Evolutionary conservation across 2,797 vertebrate genomes (phyloP), one percentile per base, ranked within the genome.

Genomic region (Sphaeramia orbicularis): DNA sequence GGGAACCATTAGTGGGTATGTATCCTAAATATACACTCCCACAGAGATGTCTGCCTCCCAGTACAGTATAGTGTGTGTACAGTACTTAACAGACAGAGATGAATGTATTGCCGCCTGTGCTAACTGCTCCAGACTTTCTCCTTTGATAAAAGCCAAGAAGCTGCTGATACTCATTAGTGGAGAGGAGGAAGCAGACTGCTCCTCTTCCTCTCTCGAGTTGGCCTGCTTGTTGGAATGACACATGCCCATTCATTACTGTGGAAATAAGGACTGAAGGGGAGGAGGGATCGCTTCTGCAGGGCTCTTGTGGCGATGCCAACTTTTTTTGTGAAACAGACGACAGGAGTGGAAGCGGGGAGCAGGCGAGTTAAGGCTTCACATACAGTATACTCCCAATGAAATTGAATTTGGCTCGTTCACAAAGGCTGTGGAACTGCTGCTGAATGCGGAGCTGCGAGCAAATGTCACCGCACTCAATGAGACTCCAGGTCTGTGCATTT

Each of bases 101-200:
- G 48, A 57, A 53, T 42, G 37, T 14, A 35, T 40, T 0, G 1
- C 55, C 13, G 49, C 18, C 10, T 21, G 36, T 7, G 2, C 43
- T 42, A 32, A 55, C 35, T 35, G 52, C 65, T 62, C 19, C 49
- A 56, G 41, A 67, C 61, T 16, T 37, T 43, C 51, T 35, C 40
- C 62, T 74, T 62, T 75, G 74, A 70, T 80, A 65, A 66, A 64
- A 76, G 76, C 74, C 76, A 83, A 73, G 68, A 72, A 53, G 61
- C 57, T 66, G 66, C 63, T 69, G 51, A 51, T 66, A 60, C 68
- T 78, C 71, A 75, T 77, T 77, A 75, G 56, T 63, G 57, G 45
- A 59, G 59, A 71, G 59, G 70, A 81, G 67, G 69, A 71, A 74
- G 71, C 78, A 70, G 62, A 53, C 62, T 62, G 62, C 74, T 77